Evolutionary conservation across 2,888 invertebrate genomes (phyloP).

Genomic region (Chloroclysta siterata): DNA sequence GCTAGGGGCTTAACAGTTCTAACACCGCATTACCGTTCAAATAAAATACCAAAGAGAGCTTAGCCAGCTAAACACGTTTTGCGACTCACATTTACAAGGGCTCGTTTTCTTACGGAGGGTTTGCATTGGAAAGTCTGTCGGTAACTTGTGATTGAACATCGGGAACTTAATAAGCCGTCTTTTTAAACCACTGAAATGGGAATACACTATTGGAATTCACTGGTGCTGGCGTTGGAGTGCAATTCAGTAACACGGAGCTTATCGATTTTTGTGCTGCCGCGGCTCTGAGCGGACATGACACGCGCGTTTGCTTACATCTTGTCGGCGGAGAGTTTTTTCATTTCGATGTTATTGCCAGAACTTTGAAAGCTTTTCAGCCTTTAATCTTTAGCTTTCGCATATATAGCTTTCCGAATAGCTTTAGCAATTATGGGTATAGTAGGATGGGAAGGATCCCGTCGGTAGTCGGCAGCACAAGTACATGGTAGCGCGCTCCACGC

Average conservation of each 20-base stretch:
- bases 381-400: too few relatives aligned
- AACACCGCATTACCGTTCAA: slow-evolving; percentile 60
- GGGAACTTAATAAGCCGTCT: slow-evolving; percentile 58
- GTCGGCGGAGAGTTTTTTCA: slow-evolving; percentile 35
- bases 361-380: slow-evolving; percentile 14
- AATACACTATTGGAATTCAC: slow-evolving; percentile 71
- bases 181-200: slow-evolving; percentile 71
- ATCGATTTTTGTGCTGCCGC: slow-evolving; percentile 73
- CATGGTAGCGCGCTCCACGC: slow-evolving; percentile 54
- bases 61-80: slow-evolving; percentile 54
- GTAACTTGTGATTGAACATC: slow-evolving; percentile 86
- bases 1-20: slow-evolving; percentile 69
- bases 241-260: slow-evolving; percentile 60
- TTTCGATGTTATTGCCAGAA: slow-evolving; percentile 36
- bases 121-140: slow-evolving; percentile 90
- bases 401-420: neutral
- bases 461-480: slow-evolving; percentile 47
- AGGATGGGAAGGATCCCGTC: slow-evolving; percentile 52
- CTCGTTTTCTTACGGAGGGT: slow-evolving; percentile 96
- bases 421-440: slow-evolving; percentile 36
- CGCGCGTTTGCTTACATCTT: slow-evolving; percentile 49
- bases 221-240: slow-evolving; percentile 52
- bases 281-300: slow-evolving; percentile 45
- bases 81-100: slow-evolving; percentile 96
- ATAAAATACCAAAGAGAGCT: slow-evolving; percentile 52